Evolutionary conservation across 2,888 invertebrate species (phyloP), one percentile per base, ranked within the genome.

Genomic region (Sylvicola cinctus): DNA sequence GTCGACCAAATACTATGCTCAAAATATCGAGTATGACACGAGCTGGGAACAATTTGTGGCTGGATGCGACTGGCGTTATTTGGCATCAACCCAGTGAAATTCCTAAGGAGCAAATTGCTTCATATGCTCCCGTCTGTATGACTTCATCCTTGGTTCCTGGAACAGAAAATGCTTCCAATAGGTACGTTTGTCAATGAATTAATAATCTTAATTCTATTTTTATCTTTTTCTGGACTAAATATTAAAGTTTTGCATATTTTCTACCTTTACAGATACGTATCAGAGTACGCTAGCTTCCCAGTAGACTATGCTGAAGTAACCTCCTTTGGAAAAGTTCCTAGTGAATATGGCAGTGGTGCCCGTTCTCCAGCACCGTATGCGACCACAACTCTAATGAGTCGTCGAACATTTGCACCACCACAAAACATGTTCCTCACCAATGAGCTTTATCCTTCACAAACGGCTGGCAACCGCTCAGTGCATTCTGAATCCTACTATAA

Each of bases 311-410:
- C 58, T 6, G 58, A 58, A 44, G 58, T 58, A 39, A 55, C 58
- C 40, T 55, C 57, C 44, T 58, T 58, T 41, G 32, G 34, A 20
- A 58, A 56, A 41, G 43, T 51, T 20, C 47, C 51, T 39, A 70
- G 65, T 45, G 70, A 70, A 23, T 58, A 55, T 36, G 49, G 51
- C 23, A 46, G 47, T 48, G 74, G 71, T 40, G 68, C 71, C 37
- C 70, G 66, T 37, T 77, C 77, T 2, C 80, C 81, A 3, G 83
- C 84, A 14, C 84, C 85, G 2, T 87, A 87, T 51, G 87, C 87
- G 35, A 85, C 85, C 10, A 37, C 37, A 20, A 37, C 37, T 11
- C 16, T 37, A 3, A 29, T 37, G 10, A 34, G 37, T 14, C 32
- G 31, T 32, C 12, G 15, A 25, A 23, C 32, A 32, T 23, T 37